These are phyloP conservation scores for Recurvirostra avosetta DNA, from an alignment of 2,113 vertebrate genomes.

Conservation along the genomic window DNA sequence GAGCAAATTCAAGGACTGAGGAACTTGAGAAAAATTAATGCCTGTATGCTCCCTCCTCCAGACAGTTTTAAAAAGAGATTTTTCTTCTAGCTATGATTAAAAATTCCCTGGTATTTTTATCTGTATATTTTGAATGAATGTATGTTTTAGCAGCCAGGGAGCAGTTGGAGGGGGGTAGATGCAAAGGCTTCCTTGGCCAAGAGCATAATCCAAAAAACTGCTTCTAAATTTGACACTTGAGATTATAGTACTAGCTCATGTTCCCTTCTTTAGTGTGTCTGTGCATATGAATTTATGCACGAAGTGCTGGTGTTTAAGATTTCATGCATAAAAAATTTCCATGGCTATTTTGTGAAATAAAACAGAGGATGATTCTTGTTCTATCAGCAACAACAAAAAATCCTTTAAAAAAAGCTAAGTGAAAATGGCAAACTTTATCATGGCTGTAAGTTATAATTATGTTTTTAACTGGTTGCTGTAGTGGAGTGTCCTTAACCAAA, in stretches of 20 bases:
- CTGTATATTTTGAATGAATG: not conserved
- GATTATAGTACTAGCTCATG: not conserved
- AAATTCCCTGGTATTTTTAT: not conserved
- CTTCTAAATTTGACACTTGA: not conserved
- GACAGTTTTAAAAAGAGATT: not conserved
- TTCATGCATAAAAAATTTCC: not conserved
- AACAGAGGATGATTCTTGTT: not conserved
- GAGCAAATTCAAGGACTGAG: not conserved
- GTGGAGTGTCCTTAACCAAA: not conserved
- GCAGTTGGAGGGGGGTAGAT: not conserved
- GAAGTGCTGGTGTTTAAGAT: not conserved
- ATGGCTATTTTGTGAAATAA: not conserved
- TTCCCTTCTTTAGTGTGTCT: not conserved
- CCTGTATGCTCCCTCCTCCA: not conserved
- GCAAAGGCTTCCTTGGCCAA: not conserved
- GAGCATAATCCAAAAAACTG: not conserved
- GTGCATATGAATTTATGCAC: not conserved
- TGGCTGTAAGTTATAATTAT: not conserved
- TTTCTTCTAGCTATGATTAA: not conserved
- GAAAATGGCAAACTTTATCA: not conserved
- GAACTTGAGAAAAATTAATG: not conserved
- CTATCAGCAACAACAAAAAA: not conserved
- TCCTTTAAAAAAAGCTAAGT: not conserved
- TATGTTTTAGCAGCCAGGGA: not conserved
- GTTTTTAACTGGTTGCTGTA: not conserved